Evolutionary conservation across 2,888 invertebrate species (phyloP).

Genomic region (Dolomedes plantarius): DNA sequence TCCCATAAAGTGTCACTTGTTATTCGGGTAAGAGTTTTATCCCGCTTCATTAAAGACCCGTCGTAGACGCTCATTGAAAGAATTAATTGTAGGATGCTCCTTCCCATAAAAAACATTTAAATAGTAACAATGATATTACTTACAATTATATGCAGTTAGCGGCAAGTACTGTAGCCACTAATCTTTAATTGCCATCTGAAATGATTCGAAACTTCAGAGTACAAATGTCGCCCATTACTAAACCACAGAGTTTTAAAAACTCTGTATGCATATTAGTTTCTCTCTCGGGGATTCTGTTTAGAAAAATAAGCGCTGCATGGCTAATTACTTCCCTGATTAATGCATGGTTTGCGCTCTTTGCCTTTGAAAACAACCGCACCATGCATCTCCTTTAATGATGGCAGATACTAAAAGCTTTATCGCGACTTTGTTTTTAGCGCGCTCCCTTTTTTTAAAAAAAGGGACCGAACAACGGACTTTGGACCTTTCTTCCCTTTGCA

Average conservation of each 20-base stretch:
- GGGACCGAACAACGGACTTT: neutral
- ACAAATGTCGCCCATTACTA: too few relatives aligned
- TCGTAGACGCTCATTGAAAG: too few relatives aligned
- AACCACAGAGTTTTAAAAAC: neutral
- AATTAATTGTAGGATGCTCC: too few relatives aligned
- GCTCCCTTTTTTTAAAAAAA: constrained; percentile 6
- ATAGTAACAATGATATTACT: too few relatives aligned
- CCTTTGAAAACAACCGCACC: neutral
- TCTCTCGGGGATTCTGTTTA: neutral
- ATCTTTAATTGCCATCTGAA: too few relatives aligned
- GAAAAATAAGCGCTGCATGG: neutral
- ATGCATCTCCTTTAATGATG: constrained; percentile 16
- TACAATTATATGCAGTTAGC: too few relatives aligned
- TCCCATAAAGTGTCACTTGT: too few relatives aligned
- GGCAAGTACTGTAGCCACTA: too few relatives aligned
- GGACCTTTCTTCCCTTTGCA: constrained; percentile 8
- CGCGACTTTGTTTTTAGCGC: constrained; percentile 25
- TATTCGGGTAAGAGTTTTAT: too few relatives aligned
- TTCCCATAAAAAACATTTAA: too few relatives aligned
- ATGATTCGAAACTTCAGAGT: too few relatives aligned
- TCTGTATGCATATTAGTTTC: neutral
- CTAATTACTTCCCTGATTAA: constrained; percentile 30
- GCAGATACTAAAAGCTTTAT: constrained; percentile 11
- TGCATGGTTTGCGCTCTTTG: constrained; percentile 12
- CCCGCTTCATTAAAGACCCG: too few relatives aligned